Conservation (phyloP, 2,113 vertebrate genomes). For the Lepus americanus region DNA sequence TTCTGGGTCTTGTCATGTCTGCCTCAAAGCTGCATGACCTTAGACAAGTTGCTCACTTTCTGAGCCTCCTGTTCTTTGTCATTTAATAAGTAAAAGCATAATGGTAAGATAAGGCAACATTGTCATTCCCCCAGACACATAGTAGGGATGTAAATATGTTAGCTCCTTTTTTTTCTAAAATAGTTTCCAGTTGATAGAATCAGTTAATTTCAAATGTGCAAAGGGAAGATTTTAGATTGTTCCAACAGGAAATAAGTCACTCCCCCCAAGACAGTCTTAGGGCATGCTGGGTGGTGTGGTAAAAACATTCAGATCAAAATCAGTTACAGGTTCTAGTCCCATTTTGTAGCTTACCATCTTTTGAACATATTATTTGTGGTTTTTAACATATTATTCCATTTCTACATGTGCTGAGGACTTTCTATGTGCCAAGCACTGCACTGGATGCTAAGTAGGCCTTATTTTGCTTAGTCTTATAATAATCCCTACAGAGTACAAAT, state of each 20-base stretch:
- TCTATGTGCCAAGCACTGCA: background rate
- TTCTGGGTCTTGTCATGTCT: background rate
- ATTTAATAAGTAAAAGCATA: background rate
- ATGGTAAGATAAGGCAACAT: background rate
- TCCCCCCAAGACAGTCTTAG: background rate
- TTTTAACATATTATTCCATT: background rate
- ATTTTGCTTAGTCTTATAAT: background rate
- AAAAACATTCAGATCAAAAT: background rate
- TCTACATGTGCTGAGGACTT: background rate
- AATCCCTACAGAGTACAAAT: background rate
- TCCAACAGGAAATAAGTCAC: background rate
- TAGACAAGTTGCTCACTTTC: background rate
- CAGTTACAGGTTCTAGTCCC: background rate
- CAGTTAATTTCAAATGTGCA: conserved; percentile 1
- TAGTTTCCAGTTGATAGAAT: background rate
- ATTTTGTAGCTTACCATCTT: background rate
- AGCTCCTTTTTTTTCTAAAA: background rate
- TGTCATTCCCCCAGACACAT: background rate
- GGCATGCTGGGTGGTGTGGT: background rate
- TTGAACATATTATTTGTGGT: background rate
- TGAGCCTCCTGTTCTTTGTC: background rate
- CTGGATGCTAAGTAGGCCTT: background rate
- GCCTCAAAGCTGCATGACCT: background rate
- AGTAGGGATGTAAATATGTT: background rate
- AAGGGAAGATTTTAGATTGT: background rate